A percentile compares a stretch with the other conserved stretches of the same genome.
Evolutionary conservation across 2,113 vertebrate genomes (phyloP).

Genomic region (Takifugu bimaculatus): DNA sequence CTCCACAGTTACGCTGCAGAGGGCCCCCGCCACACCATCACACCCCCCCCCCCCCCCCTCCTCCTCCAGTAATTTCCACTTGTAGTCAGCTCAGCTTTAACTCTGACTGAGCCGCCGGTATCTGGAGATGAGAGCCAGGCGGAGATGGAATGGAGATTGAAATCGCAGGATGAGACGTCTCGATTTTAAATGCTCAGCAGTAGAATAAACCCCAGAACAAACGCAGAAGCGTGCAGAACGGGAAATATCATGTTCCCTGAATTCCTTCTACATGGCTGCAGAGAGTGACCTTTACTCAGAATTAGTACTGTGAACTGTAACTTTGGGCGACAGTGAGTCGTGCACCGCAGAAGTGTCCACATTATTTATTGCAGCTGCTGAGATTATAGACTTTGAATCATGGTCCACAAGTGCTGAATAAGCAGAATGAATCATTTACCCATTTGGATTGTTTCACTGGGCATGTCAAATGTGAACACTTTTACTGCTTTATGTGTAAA

Average conservation of each 20-base stretch:
- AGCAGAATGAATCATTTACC: too few relatives aligned
- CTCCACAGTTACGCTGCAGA: slow-evolving; percentile 16
- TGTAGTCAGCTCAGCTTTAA: slow-evolving; percentile 43
- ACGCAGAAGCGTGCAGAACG: not conserved
- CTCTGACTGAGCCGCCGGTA: slow-evolving; percentile 11
- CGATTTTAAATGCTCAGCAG: too few relatives aligned
- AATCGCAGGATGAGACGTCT: not conserved
- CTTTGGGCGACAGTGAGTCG: slow-evolving; percentile 44
- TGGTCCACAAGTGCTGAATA: slow-evolving; percentile 11
- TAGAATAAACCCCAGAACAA: slow-evolving; percentile 15
- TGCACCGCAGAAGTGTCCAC: slow-evolving; percentile 46
- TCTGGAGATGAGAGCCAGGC: slow-evolving; percentile 42
- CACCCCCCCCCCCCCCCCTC: too few relatives aligned
- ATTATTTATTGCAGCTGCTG: slow-evolving; percentile 33
- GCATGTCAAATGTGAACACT: too few relatives aligned
- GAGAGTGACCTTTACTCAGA: slow-evolving; percentile 58
- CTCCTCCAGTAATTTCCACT: slow-evolving; percentile 40
- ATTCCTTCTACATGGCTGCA: slow-evolving; percentile 18
- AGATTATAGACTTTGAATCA: slow-evolving; percentile 28
- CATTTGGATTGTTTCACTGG: too few relatives aligned
- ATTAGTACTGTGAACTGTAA: slow-evolving; percentile 58
- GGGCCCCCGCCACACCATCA: not conserved
- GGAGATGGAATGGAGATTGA: slow-evolving; percentile 7
- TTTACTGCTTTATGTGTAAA: too few relatives aligned
- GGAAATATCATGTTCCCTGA: slow-evolving; percentile 8